These are phyloP conservation scores for Litoditis marina DNA, from an alignment of 2,888 invertebrate species.

Conservation along the genomic window DNA sequence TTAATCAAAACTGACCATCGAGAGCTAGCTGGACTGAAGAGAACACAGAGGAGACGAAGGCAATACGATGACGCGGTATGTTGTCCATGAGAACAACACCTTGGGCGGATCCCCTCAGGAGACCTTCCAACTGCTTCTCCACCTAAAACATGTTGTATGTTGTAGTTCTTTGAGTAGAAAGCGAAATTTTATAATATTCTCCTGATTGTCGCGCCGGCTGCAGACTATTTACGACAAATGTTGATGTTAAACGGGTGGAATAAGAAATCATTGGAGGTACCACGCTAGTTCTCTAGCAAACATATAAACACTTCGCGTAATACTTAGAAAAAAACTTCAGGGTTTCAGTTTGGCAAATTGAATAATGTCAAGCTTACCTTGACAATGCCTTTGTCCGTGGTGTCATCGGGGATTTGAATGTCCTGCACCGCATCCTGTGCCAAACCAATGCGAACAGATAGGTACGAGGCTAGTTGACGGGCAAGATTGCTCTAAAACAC, in stretches of 20 bases:
- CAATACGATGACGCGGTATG: conserved; percentile 48
- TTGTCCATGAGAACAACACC: conserved; percentile 55
- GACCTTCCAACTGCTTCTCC: conserved; percentile 33
- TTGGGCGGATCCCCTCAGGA: conserved; percentile 26
- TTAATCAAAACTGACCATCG: too few species aligned
- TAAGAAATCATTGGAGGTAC: too few species aligned
- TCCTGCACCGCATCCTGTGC: conserved; percentile 42
- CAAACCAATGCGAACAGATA: conserved; percentile 66
- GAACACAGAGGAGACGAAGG: conserved; percentile 48
- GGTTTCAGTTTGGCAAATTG: too few species aligned
- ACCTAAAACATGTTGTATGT: too few species aligned
- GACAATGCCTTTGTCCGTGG: conserved; percentile 31
- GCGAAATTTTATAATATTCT: too few species aligned
- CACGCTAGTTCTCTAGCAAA: too few species aligned
- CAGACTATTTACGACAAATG: too few species aligned
- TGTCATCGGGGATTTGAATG: conserved; percentile 50
- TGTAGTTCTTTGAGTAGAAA: too few species aligned
- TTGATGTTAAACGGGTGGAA: too few species aligned
- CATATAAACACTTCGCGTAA: too few species aligned
- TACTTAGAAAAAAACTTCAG: too few species aligned
- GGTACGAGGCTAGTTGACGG: conserved; percentile 86
- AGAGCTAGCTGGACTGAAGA: conserved; percentile 27
- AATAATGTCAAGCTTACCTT: conserved; percentile 24
- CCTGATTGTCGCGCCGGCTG: too few species aligned
- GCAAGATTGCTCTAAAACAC: conserved; percentile 79